A percentile compares a stretch with the other conserved stretches of the same genome.
Evolutionary conservation across 2,888 invertebrate genomes (phyloP).

Genomic region (Andrena camellia): DNA sequence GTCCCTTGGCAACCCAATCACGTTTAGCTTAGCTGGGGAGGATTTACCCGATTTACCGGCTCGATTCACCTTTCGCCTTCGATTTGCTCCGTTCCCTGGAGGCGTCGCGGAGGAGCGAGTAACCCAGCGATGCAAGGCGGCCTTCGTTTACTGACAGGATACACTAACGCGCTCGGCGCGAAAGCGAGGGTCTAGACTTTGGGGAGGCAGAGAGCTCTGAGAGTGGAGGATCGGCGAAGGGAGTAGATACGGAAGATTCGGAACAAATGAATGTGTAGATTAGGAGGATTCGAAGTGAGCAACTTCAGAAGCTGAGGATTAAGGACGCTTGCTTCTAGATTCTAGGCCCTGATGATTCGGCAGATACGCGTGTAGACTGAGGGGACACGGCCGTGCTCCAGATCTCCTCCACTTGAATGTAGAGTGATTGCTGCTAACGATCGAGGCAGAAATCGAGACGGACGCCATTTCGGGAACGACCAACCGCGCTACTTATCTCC

Average conservation of each 20-base stretch:
- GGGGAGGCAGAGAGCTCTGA: too few relatives aligned
- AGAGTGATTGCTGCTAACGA: background rate
- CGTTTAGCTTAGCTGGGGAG: background rate
- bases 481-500: constrained; percentile 59
- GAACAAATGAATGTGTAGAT: too few relatives aligned
- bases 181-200: too few relatives aligned
- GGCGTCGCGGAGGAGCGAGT: too few relatives aligned
- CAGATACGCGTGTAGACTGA: background rate
- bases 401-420: background rate
- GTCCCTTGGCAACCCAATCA: constrained; percentile 1
- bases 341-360: background rate
- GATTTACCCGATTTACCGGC: constrained; percentile 14
- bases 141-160: background rate
- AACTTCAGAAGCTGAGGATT: too few relatives aligned
- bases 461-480: constrained; percentile 45
- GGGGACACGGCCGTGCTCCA: background rate
- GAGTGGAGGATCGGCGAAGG: too few relatives aligned
- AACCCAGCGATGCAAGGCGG: too few relatives aligned
- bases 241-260: too few relatives aligned
- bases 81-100: background rate
- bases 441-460: background rate
- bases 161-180: too few relatives aligned
- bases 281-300: too few relatives aligned
- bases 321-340: too few relatives aligned
- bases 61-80: constrained; percentile 23